Base-by-base conservation (phyloP, 2,888 invertebrate species). In the Chrysotoxum bicinctum region DNA sequence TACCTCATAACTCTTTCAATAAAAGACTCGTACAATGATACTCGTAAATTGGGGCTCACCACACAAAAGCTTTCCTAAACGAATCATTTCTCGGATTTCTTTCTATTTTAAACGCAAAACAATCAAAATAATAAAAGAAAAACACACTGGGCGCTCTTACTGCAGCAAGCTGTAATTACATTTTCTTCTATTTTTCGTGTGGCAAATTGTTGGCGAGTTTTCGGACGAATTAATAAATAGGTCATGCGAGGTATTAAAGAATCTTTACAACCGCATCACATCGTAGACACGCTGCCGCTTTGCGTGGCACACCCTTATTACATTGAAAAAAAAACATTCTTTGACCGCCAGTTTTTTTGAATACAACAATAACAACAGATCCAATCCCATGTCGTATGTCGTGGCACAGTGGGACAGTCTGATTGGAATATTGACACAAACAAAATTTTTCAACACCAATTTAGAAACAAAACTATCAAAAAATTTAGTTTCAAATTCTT, bases 201-300 rank as follows among this genome's bases (percentile, higher is more conserved):
- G 68, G 68, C 62, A 64, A 74, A 77, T 74, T 69, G 79, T 70
- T 56, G 62, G 74, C 56, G 64, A 74, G 56, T 79, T 56, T 79
- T 83, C 79, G 74, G 83, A 83, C 74, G 79, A 83, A 70, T 79
- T 83, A 79, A 58, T 79, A 83, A 64, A 73, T 78, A 21, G 79
- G 79, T 79, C 83, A 79, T 58, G 21, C 32, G 40, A 68, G 62
- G 73, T 64, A 79, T 79, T 79, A 64, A 64, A 43, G 54, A 83
- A 74, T 74, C 78, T 83, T 56, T 50, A 74, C 69, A 43, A 70
- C 69, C 73, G 40, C 64, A 70, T 69, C 40, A 40, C 43, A 40
- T 40, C 12, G 21, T 37, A 14, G 35, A 21, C 10, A 48, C 3
- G 1, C 14, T 32, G 66, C 50, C 35, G 68, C 64, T 62, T 50